phyloP scores from a whole-genome alignment of 92 coral and sea anemone species.

The Siderastrea radians region DNA sequence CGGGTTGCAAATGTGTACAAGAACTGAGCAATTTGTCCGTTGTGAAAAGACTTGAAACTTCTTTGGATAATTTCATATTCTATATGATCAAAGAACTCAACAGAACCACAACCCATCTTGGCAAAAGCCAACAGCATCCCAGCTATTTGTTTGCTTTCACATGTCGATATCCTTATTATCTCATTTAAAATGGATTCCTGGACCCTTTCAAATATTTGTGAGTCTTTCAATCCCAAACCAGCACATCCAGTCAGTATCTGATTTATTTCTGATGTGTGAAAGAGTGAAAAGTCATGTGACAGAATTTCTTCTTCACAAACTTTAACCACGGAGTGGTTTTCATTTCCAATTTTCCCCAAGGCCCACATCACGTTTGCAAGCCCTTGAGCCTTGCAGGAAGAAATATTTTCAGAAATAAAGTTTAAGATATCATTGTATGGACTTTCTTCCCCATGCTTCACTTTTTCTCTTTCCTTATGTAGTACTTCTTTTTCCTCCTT shows the following conservation, averaged over 20 bases:
- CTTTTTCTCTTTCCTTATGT: slow-evolving; percentile 11
- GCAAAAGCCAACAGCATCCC: slow-evolving; percentile 23
- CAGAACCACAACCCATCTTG: slow-evolving; percentile 23
- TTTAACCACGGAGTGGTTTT: slow-evolving; percentile 6
- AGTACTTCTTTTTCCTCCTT: background rate
- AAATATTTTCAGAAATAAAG: slow-evolving; percentile 24
- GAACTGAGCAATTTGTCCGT: slow-evolving; percentile 27
- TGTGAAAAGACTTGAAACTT: background rate
- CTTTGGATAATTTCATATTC: slow-evolving; percentile 30
- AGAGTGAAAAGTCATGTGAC: slow-evolving; percentile 17
- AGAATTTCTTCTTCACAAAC: slow-evolving; percentile 32
- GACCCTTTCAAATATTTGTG: slow-evolving; percentile 8
- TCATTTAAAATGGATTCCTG: slow-evolving; percentile 33
- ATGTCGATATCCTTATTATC: background rate
- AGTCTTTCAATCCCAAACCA: slow-evolving; percentile 15
- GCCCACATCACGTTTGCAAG: slow-evolving; percentile 47
- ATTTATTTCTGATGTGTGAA: slow-evolving; percentile 17
- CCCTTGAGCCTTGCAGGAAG: slow-evolving; percentile 29
- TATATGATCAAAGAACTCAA: background rate
- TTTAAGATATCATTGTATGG: slow-evolving; percentile 11
- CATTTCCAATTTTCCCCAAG: slow-evolving; percentile 8
- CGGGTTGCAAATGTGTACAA: slow-evolving; percentile 17
- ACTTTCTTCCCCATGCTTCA: background rate
- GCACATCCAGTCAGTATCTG: slow-evolving; percentile 29
- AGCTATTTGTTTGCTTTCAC: slow-evolving; percentile 24